Evolutionary conservation across 2,113 vertebrate species (phyloP).

Genomic region (Crocuta crocuta): DNA sequence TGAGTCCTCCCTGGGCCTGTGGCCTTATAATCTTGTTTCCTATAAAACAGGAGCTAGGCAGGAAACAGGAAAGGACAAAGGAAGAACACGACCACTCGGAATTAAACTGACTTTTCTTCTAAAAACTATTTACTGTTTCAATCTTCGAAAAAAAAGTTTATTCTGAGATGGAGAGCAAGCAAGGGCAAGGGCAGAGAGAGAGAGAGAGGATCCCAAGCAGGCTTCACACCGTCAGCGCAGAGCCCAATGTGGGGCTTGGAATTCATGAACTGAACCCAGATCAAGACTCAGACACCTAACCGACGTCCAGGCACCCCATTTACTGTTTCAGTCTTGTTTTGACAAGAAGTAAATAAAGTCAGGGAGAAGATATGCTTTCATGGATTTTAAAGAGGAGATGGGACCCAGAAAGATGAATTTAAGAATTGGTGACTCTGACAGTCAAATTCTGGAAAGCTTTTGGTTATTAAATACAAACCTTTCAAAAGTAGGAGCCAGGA

Average conservation of each 20-base stretch:
- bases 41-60: not conserved
- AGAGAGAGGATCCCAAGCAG: too few relatives aligned
- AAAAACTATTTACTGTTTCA: not conserved
- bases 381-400: not conserved
- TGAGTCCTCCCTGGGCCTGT: constrained; percentile 18
- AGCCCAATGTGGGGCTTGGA: too few relatives aligned
- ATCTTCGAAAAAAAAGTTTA: too few relatives aligned
- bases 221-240: too few relatives aligned
- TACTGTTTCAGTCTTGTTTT: not conserved
- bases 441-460: not conserved
- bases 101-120: not conserved
- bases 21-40: not conserved
- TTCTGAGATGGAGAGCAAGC: too few relatives aligned
- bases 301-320: not conserved
- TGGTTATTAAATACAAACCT: not conserved
- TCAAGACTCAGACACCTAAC: too few relatives aligned
- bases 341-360: not conserved
- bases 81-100: not conserved
- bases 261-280: too few relatives aligned
- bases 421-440: not conserved
- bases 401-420: not conserved
- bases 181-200: too few relatives aligned
- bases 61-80: not conserved
- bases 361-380: not conserved
- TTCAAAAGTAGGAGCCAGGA: not conserved